Base-by-base conservation (phyloP, 2,888 invertebrate genomes). In the Eurois occulta region DNA sequence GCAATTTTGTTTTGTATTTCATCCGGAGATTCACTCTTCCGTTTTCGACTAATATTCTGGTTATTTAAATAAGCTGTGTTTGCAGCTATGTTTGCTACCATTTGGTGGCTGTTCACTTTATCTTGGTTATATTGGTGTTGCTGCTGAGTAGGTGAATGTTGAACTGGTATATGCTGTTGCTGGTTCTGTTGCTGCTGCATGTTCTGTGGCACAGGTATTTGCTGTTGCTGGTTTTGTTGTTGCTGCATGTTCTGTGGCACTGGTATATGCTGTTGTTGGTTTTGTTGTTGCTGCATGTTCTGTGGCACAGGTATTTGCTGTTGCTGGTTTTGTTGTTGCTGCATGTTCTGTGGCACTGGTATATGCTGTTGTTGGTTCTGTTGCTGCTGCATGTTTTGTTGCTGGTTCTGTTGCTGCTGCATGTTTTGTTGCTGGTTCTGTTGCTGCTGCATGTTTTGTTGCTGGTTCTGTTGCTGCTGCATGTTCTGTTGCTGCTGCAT, bases 21-120 rank as follows among this genome's bases (percentile, higher is more conserved):
- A 85, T 95, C 95, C 0, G 95, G 95, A 7, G 95, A 95, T 91
- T 95, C 95, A 65, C 95, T 95, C 88, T 95, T 95, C 85, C 95
- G 91, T 90, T 95, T 95, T 81, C 93, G 92, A 78, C 88, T 94
- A 13, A 88, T 76, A 78, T 81, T 66, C 16, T 81, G 78, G 67
- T 78, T 74, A 75, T 88, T 83, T 78, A 87, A 69, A 52, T 81
- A 78, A 73, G 79, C 38, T 46, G 85, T 82, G 41, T 77, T 80
- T 11, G 84, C 69, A 32, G 81, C 72, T 62, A 83, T 72, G 16
- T 78, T 88, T 32, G 71, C 46, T 16, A 77, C 48, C 7, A 69
- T 80, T 38, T 85, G 86, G 24, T 81, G 75, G 13, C 32, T 80
- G 35, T 86, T 72, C 52, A 77, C 70, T 81, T 78, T 87, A 2